These are phyloP conservation scores for Nephotettix cincticeps DNA, from an alignment of 1,140 invertebrate species.

Conservation along the genomic window DNA sequence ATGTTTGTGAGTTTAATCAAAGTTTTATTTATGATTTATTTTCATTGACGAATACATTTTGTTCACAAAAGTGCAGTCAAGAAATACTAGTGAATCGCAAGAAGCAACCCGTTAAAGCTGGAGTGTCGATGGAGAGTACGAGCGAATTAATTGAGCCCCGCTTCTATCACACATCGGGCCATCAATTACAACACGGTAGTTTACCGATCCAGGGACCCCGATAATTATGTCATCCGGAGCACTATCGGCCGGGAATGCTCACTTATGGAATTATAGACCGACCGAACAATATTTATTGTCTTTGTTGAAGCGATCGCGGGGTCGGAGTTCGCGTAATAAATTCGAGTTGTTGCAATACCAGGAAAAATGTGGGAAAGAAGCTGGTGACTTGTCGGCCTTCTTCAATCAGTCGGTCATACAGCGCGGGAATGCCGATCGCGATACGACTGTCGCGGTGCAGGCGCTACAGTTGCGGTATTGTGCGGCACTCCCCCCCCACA, in stretches of 20 bases:
- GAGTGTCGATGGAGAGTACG: neutral
- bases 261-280: constrained; percentile 21
- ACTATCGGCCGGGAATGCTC: constrained; percentile 15
- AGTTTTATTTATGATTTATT: no score
- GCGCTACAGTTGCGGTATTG: neutral
- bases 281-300: constrained; percentile 23
- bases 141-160: constrained; percentile 7
- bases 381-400: neutral
- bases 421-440: constrained; percentile 5
- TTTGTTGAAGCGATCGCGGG: constrained; percentile 17
- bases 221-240: constrained; percentile 12
- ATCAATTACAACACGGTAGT: constrained; percentile 15
- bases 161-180: neutral
- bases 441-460: neutral
- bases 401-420: neutral
- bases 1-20: no score
- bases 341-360: neutral
- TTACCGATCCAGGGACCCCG: neutral
- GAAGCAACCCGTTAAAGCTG: no score
- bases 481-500: neutral
- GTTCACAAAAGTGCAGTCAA: no score
- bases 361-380: constrained; percentile 14
- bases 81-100: no score
- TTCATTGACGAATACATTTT: no score
- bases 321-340: constrained; percentile 17